Conservation (phyloP, 1,140 invertebrate species). For the Caenorhabditis inopinata region DNA sequence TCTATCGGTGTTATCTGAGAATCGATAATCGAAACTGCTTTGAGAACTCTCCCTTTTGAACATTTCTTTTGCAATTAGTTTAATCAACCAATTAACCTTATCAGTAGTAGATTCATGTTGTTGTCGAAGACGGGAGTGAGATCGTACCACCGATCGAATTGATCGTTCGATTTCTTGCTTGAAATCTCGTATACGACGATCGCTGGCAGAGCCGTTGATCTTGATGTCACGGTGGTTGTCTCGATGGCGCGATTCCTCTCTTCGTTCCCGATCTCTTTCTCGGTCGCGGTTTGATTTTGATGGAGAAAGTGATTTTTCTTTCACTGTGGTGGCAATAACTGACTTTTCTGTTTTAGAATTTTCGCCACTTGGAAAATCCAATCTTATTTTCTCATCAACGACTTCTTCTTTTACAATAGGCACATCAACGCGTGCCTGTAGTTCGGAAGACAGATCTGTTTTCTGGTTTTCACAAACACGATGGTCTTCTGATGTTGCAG, state of each 20-base stretch:
- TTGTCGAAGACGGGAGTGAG: background rate
- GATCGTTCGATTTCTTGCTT: background rate
- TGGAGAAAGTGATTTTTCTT: background rate
- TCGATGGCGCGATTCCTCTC: background rate
- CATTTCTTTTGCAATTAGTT: constrained; percentile 18
- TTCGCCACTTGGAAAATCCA: background rate
- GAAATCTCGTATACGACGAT: constrained; percentile 1
- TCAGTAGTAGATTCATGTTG: background rate
- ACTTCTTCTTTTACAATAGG: background rate
- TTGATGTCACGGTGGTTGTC: background rate
- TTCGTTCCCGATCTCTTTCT: background rate
- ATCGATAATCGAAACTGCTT: background rate
- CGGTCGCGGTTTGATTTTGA: background rate
- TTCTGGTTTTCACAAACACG: background rate
- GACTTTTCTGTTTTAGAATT: background rate
- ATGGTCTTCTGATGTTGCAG: background rate
- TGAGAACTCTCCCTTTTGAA: constrained; percentile 4
- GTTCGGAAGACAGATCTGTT: background rate
- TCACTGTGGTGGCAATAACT: background rate
- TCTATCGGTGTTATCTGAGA: background rate
- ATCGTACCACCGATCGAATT: background rate
- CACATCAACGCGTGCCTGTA: background rate
- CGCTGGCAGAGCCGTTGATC: background rate
- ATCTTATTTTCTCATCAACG: background rate
- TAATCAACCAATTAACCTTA: constrained; percentile 3